Conservation (phyloP, 2,797 vertebrate genomes). For the Lagodon rhomboides region DNA sequence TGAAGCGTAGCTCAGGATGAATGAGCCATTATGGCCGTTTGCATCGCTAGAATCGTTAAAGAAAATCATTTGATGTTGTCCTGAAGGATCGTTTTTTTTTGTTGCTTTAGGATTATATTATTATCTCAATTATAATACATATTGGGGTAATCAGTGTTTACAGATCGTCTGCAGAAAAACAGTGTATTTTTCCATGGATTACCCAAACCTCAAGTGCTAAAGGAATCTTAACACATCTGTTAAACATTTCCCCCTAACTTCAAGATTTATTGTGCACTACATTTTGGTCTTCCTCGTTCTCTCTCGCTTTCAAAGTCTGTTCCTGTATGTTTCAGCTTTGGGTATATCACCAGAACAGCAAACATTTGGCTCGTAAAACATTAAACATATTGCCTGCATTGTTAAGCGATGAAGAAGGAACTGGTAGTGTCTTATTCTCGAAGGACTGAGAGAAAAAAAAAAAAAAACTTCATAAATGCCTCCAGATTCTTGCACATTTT, state of each 20-base stretch:
- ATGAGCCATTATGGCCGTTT: conserved; percentile 1
- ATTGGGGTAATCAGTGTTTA: conserved; percentile 47
- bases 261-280: conserved; percentile 64
- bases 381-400: conserved; percentile 34
- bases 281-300: conserved; percentile 34
- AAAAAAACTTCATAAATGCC: conserved; percentile 15
- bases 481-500: conserved; percentile 33
- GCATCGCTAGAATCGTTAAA: background rate
- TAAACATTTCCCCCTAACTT: conserved; percentile 64
- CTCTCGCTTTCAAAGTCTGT: background rate
- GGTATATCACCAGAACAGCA: conserved; percentile 65
- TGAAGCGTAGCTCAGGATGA: background rate
- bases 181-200: conserved; percentile 53
- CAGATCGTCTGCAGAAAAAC: conserved; percentile 34
- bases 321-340: conserved; percentile 58
- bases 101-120: conserved; percentile 33
- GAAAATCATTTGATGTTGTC: conserved; percentile 2
- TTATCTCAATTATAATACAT: conserved; percentile 40
- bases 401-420: conserved; percentile 26
- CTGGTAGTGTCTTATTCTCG: conserved; percentile 16
- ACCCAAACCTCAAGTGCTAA: conserved; percentile 61
- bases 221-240: conserved; percentile 70
- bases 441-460: background rate
- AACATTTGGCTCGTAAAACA: conserved; percentile 69
- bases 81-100: conserved; percentile 18